Conservation (phyloP, 1,140 invertebrate species). For the Coptotermes formosanus region DNA sequence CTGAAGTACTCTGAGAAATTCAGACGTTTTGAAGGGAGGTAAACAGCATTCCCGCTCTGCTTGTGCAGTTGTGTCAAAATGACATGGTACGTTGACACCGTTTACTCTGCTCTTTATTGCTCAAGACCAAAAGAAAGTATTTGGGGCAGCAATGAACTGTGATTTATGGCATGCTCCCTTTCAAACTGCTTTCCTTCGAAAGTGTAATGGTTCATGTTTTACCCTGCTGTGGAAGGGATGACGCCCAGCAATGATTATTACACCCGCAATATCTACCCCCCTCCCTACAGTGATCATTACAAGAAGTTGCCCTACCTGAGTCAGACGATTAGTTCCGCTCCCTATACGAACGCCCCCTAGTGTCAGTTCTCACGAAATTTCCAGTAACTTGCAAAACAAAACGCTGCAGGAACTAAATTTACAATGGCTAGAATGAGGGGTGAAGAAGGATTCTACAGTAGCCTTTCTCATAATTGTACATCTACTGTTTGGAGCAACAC, state of each 20-base stretch:
- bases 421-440: background rate
- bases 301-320: background rate
- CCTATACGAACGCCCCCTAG: background rate
- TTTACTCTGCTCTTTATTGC: too few relatives aligned
- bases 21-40: too few relatives aligned
- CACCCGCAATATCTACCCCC: background rate
- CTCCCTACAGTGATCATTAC: background rate
- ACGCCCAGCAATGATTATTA: background rate
- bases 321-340: background rate
- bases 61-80: too few relatives aligned
- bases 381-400: background rate
- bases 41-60: too few relatives aligned
- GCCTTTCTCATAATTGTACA: background rate
- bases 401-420: background rate
- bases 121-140: background rate
- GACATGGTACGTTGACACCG: too few relatives aligned
- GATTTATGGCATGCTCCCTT: background rate
- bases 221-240: background rate
- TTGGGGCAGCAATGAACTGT: background rate
- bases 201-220: background rate
- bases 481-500: background rate
- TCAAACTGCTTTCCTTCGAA: background rate
- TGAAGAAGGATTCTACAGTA: background rate
- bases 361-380: background rate
- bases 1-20: too few relatives aligned